phyloP scores from a whole-genome alignment of 37 sponge, comb jelly and placozoan species.

The Bolinopsis microptera region DNA sequence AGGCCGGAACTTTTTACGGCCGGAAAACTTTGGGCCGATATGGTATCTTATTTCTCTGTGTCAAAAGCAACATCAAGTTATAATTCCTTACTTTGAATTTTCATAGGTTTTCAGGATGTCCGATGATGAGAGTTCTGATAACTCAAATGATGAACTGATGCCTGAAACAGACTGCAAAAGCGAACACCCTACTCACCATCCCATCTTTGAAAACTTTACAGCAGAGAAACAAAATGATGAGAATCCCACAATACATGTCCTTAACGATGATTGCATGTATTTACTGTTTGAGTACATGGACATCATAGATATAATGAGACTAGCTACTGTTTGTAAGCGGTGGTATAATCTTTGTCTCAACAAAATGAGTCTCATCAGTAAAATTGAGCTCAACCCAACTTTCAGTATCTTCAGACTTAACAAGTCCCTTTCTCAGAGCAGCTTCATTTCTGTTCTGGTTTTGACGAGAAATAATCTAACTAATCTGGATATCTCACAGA shows the following conservation, averaged over 20 bases:
- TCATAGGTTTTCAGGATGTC: too few species aligned
- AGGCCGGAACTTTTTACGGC: too few species aligned
- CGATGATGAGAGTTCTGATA: neutral
- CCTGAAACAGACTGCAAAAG: neutral
- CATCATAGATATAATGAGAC: neutral
- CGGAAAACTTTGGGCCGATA: too few species aligned
- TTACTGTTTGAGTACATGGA: neutral
- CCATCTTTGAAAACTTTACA: neutral
- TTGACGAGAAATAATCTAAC: neutral
- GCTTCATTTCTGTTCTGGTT: neutral
- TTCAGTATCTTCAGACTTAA: conserved; percentile 59
- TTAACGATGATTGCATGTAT: conserved; percentile 5
- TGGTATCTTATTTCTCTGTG: too few species aligned
- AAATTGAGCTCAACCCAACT: neutral
- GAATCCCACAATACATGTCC: neutral
- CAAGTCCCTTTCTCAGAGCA: neutral
- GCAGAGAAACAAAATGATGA: neutral
- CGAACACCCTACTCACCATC: neutral
- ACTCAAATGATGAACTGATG: neutral
- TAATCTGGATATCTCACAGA: conserved; percentile 3
- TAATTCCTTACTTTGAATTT: too few species aligned
- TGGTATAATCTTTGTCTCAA: conserved; percentile 49
- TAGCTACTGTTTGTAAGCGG: conserved; percentile 14
- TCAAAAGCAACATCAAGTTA: too few species aligned
- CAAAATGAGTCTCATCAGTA: neutral